phyloP scores from a whole-genome alignment of 2,888 invertebrate species.

The Deilephila elpenor region DNA sequence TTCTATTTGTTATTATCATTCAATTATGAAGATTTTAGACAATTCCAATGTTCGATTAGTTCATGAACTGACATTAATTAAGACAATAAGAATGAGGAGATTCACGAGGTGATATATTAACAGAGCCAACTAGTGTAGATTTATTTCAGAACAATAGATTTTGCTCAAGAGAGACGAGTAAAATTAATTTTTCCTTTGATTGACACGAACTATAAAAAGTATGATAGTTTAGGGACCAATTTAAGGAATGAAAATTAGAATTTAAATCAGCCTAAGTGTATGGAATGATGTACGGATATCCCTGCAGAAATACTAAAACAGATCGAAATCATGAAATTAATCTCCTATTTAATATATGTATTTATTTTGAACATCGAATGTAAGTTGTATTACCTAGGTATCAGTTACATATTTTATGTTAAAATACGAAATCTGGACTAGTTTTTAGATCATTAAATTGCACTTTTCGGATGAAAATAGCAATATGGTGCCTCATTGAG shows the following conservation, averaged over 20 bases:
- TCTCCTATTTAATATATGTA: too few relatives aligned
- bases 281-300: background rate
- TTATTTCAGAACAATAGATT: background rate
- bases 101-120: background rate
- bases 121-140: background rate
- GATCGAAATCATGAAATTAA: too few relatives aligned
- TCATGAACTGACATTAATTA: background rate
- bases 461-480: background rate
- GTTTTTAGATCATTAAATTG: background rate
- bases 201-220: background rate
- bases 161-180: background rate
- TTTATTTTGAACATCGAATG: too few relatives aligned
- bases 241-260: too few relatives aligned
- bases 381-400: too few relatives aligned
- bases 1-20: background rate
- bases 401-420: too few relatives aligned
- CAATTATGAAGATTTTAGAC: background rate
- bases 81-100: background rate
- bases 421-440: background rate
- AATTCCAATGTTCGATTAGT: background rate
- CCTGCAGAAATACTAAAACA: too few relatives aligned
- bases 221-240: background rate
- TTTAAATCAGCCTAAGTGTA: background rate
- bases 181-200: background rate
- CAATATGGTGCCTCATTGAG: background rate